phyloP scores from a whole-genome alignment of 2,797 vertebrate species.

The Microcaecilia unicolor region DNA sequence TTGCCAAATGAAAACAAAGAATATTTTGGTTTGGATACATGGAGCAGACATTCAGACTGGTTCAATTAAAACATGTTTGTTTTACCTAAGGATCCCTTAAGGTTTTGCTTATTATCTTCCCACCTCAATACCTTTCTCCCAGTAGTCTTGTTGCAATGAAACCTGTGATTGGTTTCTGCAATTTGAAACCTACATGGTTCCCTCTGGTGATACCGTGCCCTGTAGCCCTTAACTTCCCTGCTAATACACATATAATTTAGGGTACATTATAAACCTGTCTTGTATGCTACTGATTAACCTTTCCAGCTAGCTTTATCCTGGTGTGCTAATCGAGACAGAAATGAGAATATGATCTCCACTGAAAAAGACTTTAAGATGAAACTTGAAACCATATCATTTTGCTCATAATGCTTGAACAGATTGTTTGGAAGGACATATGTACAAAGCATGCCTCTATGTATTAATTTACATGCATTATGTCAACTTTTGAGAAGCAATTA shows the following conservation, averaged over 20 bases:
- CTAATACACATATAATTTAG: background rate
- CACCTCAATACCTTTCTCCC: background rate
- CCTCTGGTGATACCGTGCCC: background rate
- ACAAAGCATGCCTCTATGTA: constrained; percentile 4
- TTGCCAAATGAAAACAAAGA: too few relatives aligned
- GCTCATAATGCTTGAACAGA: background rate
- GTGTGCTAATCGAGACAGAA: constrained; percentile 1
- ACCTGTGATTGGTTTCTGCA: background rate
- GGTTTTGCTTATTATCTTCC: background rate
- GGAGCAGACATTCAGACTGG: background rate
- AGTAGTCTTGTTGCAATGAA: background rate
- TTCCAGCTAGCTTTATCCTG: background rate
- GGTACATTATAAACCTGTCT: too few relatives aligned
- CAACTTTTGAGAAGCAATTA: constrained; percentile 19
- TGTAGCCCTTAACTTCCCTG: constrained; percentile 1
- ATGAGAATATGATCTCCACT: background rate
- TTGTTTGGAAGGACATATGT: constrained; percentile 2
- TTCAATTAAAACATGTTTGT: background rate
- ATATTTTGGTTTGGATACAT: background rate
- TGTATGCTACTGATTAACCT: background rate
- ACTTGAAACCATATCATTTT: too few relatives aligned
- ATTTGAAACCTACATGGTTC: background rate
- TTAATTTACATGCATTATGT: constrained; percentile 1
- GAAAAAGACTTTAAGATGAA: constrained; percentile 11
- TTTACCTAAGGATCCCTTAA: background rate